These are phyloP conservation scores for Cheilosia pagana DNA, from an alignment of 2,888 invertebrate genomes.

Conservation along the genomic window DNA sequence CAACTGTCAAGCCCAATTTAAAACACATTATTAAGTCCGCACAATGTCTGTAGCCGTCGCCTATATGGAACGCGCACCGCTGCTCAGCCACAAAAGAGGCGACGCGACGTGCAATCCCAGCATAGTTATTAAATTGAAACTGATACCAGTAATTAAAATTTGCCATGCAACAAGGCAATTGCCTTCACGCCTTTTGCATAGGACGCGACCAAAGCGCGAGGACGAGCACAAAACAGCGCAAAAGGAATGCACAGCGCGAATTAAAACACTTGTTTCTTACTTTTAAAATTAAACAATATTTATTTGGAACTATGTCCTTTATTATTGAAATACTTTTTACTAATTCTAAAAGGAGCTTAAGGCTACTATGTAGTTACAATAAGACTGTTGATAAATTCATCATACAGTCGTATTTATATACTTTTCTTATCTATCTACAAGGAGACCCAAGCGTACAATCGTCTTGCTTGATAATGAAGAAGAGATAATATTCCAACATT, in stretches of 20 bases:
- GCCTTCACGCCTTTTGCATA: constrained; percentile 69
- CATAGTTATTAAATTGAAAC: constrained; percentile 74
- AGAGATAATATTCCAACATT: too few species aligned
- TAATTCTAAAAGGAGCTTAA: too few species aligned
- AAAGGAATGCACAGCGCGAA: constrained; percentile 1
- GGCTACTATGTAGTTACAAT: too few species aligned
- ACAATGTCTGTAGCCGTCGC: constrained; percentile 33
- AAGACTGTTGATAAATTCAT: too few species aligned
- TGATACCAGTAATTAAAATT: constrained; percentile 74
- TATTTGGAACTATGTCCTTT: too few species aligned
- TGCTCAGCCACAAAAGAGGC: constrained; percentile 59
- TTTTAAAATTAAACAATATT: too few species aligned
- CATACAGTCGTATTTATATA: too few species aligned
- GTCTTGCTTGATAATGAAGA: too few species aligned
- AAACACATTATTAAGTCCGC: constrained; percentile 72
- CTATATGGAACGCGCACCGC: constrained; percentile 16
- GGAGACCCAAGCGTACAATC: too few species aligned
- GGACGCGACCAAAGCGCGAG: constrained; percentile 26
- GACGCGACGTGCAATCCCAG: constrained; percentile 43
- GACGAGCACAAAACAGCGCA: background rate
- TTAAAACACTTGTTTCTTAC: too few species aligned
- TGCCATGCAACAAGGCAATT: constrained; percentile 73
- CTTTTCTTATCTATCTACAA: too few species aligned
- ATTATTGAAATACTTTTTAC: too few species aligned
- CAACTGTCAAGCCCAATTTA: constrained; percentile 73